Evolutionary conservation across 2,797 vertebrate genomes (phyloP), one percentile per base, ranked within the genome.

Genomic region (Crenichthys baileyi): DNA sequence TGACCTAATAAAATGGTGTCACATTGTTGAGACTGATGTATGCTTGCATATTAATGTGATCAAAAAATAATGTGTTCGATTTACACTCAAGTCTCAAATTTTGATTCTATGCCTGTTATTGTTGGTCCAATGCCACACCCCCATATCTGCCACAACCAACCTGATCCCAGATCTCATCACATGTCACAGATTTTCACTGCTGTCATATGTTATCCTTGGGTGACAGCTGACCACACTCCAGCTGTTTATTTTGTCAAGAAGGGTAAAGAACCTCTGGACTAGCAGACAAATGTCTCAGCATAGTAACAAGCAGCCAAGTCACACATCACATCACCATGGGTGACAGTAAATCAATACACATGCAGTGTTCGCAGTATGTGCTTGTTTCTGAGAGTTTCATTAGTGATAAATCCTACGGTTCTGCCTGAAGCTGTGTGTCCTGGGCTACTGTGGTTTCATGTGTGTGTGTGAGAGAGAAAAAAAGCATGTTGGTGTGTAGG

Each of bases 341-440:
- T 39, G 88, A 90, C 91, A 87, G 90, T 15, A 89, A 93, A 94
- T 94, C 92, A 80, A 93, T 91, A 83, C 78, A 61, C 70, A 72
- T 4, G 80, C 81, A 77, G 84, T 80, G 75, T 80, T 80, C 83
- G 48, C 44, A n/a, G 73, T 70, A 24, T 78, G 63, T 72, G 48
- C 70, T 13, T 48, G 46, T 48, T 7, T 48, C 6, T 44, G 41
- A 6, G 41, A 6, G 4, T 44, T 72, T 82, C 12, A 68, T 53
- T 20, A 1, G 61, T 15, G 44, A 26, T 48, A 46, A 63, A 77
- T 24, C 46, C 29, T 7, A 12, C 60, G 44, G 39, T 29, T 77
- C 41, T 51, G 39, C 80, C 41, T 61, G 29, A 24, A 48, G 11
- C 73, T 73, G 41, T 61, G 70, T 46, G 29, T 71, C 31, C 80